phyloP scores from a whole-genome alignment of 2,888 invertebrate genomes.

The Parnassius apollo region DNA sequence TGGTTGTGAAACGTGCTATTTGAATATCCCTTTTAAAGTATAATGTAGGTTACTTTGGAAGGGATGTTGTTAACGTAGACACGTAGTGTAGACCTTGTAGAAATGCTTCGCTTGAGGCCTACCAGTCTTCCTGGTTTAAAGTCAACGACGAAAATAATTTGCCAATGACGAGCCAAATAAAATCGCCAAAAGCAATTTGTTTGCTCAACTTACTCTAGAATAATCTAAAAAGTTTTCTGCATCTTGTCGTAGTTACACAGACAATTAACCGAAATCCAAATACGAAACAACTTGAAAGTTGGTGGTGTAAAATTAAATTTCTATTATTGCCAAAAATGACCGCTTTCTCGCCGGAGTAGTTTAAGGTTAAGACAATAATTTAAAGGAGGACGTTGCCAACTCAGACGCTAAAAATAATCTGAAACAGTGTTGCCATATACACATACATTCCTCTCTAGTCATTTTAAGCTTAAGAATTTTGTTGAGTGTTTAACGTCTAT shows the following conservation, averaged over 20 bases:
- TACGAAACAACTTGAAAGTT: no score
- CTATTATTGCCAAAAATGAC: constrained; percentile 39
- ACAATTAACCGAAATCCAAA: no score
- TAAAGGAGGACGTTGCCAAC: constrained; percentile 61
- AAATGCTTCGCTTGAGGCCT: constrained; percentile 73
- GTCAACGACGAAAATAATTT: constrained; percentile 42
- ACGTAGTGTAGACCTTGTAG: constrained; percentile 74
- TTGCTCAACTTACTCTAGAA: constrained; percentile 55
- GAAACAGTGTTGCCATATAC: constrained; percentile 54
- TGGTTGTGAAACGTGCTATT: constrained; percentile 79
- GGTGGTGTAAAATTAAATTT: constrained; percentile 29
- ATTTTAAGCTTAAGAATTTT: constrained; percentile 43
- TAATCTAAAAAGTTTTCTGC: constrained; percentile 34
- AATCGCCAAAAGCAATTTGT: constrained; percentile 50
- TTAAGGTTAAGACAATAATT: constrained; percentile 75
- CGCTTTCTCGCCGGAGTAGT: constrained; percentile 54
- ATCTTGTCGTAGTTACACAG: constrained; percentile 24
- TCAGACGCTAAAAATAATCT: constrained; percentile 51
- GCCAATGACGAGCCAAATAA: constrained; percentile 72
- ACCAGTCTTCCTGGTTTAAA: constrained; percentile 62
- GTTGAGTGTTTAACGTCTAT: constrained; percentile 37
- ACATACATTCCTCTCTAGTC: constrained; percentile 77
- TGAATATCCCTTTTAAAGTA: constrained; percentile 51
- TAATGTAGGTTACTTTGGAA: constrained; percentile 43
- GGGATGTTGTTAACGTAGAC: constrained; percentile 62